Evolutionary conservation across 2,113 vertebrate species (phyloP).

Genomic region (Phrynocephalus versicolor): DNA sequence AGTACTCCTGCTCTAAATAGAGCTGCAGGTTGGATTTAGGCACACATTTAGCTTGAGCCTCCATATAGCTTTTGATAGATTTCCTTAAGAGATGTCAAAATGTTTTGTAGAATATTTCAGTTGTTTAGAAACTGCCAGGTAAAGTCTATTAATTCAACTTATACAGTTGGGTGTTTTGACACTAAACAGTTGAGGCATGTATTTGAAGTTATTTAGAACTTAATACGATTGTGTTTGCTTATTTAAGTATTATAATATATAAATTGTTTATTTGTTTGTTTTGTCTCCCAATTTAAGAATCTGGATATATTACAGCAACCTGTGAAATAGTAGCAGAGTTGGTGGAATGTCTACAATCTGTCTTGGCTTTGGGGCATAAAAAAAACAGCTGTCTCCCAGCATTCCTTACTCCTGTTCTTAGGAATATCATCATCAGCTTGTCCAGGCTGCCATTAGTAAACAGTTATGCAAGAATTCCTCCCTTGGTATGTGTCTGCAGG

Average conservation of each 20-base stretch:
- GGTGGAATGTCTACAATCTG: constrained; percentile 88
- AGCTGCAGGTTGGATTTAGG: too few species aligned
- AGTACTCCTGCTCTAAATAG: too few species aligned
- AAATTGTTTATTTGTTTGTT: neutral
- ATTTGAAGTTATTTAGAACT: neutral
- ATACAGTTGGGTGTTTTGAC: neutral
- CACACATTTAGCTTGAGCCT: neutral
- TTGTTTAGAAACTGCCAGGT: neutral
- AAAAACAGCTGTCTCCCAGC: constrained; percentile 82
- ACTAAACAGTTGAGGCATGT: neutral
- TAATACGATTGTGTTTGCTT: neutral
- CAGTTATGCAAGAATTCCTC: constrained; percentile 92
- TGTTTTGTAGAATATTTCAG: neutral
- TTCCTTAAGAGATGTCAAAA: neutral
- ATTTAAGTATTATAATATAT: neutral
- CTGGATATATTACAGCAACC: constrained; percentile 72
- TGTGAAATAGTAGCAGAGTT: constrained; percentile 92
- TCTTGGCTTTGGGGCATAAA: constrained; percentile 85
- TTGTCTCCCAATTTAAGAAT: constrained; percentile 67
- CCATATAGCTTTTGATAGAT: neutral
- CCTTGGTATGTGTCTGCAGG: constrained; percentile 81
- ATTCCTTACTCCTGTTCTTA: constrained; percentile 88
- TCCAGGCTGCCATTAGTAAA: constrained; percentile 94
- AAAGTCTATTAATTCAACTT: neutral
- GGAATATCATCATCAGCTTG: constrained; percentile 90